Base-by-base conservation (phyloP, 1,140 invertebrate genomes). In the Thaumetopoea pityocampa region DNA sequence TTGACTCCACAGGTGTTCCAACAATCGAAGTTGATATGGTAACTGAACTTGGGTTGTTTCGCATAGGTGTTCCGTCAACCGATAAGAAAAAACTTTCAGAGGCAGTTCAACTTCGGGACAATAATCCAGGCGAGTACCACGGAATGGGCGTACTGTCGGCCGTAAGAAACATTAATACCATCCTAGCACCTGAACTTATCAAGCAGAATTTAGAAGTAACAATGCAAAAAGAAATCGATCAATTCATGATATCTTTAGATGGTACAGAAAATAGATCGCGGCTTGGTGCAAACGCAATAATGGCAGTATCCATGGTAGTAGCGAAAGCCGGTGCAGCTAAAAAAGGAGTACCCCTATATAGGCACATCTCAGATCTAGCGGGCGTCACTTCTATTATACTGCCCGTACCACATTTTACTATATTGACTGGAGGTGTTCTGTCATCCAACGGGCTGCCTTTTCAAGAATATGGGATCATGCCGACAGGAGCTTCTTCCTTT, bases 371-470 rank as follows among this genome's bases (percentile, higher is more conserved):
- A 34, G 93, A 98, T 62, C 87, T 99, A 63, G 94, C 96, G 60
- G 96, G 95, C 53, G 95, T 96, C 54, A 90, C 88, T 23, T 88
- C 96, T 5, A 93, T 98, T 19, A 92, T 98, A 55, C 85, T 99
- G 24, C 98, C 98, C 6, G 94, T 96, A 8, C 98, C 98, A 29
- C 96, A 97, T 27, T 97, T 99, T 74, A 99, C 99, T 69, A 96
- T 99, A 10, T 96, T 99, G 70, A 99, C 98, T 71, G 98, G 98
- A 47, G 98, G 98, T 14, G 94, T 93, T 32, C 96, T 99, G 69
- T 96, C 97, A 66, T 97, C 96, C 26, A 99, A 99, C 78, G 96
- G 96, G 69, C 85, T 99, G 43, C 97, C 97, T 40, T 98, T 99
- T 94, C 97, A 99, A 85, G 97, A 98, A 82, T 98, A 98, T 80